Evolutionary conservation across 2,888 invertebrate species (phyloP).

Genomic region (Agonopterix arenella): DNA sequence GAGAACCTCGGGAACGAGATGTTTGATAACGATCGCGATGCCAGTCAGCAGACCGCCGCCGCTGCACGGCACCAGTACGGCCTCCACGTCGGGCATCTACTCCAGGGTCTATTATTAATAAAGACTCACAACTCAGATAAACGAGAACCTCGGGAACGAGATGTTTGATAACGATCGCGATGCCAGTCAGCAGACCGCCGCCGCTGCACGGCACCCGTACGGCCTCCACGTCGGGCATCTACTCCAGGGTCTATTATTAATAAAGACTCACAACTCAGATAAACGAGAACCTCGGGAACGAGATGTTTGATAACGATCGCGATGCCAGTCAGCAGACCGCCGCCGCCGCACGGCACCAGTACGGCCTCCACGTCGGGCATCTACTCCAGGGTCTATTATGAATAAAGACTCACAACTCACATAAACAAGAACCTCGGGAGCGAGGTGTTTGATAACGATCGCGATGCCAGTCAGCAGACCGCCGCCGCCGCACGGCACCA

Average conservation of each 20-base stretch:
- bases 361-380: no score
- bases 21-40: slow-evolving; percentile 91
- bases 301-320: no score
- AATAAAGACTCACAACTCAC: slow-evolving; percentile 77
- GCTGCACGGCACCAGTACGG: slow-evolving; percentile 93
- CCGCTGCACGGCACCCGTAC: slow-evolving; percentile 95
- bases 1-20: no score
- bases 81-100: slow-evolving; percentile 92
- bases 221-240: slow-evolving; percentile 92
- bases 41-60: slow-evolving; percentile 97
- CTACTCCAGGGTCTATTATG: no score
- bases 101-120: slow-evolving; percentile 95
- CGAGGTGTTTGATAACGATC: slow-evolving; percentile 90
- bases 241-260: no score
- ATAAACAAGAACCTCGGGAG: slow-evolving; percentile 89
- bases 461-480: slow-evolving; percentile 95
- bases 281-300: no score
- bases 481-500: slow-evolving; percentile 96
- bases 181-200: slow-evolving; percentile 94
- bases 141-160: no score
- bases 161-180: slow-evolving; percentile 93
- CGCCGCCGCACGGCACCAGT: no score
- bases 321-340: no score
- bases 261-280: no score
- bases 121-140: no score